phyloP scores from a whole-genome alignment of 2,888 invertebrate species.

The Polyommatus icarus region DNA sequence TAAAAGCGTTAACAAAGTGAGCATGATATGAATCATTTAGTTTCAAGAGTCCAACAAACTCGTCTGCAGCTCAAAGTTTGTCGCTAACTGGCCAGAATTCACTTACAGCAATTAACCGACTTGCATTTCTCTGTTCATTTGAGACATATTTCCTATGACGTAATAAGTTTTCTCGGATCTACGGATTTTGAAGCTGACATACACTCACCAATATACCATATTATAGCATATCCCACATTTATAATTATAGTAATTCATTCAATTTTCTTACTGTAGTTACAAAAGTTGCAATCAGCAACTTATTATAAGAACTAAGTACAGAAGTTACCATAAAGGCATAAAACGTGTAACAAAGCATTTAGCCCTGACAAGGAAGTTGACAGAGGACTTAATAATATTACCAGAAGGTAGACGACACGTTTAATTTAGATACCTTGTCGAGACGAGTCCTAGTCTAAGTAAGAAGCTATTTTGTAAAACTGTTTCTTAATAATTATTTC shows the following conservation, averaged over 20 bases:
- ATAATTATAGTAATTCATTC: too few relatives aligned
- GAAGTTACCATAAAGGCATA: background rate
- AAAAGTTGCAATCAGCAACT: background rate
- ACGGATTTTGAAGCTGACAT: background rate
- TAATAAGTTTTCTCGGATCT: background rate
- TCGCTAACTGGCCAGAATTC: conserved; percentile 26
- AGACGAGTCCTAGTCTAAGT: background rate
- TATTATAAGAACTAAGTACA: background rate
- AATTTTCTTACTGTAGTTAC: background rate
- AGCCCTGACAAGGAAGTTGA: background rate
- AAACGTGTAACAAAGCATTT: background rate
- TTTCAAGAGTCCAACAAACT: conserved; percentile 38
- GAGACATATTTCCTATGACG: background rate
- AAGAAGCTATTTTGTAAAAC: background rate
- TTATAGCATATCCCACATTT: too few relatives aligned
- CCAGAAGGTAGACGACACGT: background rate
- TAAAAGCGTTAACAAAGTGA: background rate
- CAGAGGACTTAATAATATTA: background rate
- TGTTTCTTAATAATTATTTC: background rate
- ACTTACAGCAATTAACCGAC: background rate
- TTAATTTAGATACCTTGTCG: conserved; percentile 2
- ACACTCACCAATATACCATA: background rate
- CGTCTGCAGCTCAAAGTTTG: conserved; percentile 35
- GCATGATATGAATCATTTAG: background rate
- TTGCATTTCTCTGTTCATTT: background rate